Percentiles rank a stretch among this genome's conserved stretches.
These are phyloP conservation scores for Sialis lutaria DNA, from an alignment of 2,888 invertebrate genomes.

Conservation along the genomic window DNA sequence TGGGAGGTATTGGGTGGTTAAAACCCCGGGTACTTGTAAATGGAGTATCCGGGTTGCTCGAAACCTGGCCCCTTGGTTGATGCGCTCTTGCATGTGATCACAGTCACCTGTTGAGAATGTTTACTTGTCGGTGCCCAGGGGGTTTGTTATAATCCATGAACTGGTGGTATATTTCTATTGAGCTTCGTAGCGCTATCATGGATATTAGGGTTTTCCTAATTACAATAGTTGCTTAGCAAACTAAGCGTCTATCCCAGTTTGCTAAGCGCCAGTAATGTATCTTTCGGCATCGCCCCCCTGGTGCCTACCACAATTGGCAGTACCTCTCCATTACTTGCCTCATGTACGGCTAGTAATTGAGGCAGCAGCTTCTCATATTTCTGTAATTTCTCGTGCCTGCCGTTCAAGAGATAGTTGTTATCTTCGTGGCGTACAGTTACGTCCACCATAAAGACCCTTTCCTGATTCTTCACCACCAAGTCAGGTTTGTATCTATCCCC, in stretches of 20 bases:
- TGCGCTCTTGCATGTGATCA: no score
- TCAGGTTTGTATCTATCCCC: background rate
- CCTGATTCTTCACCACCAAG: constrained; percentile 8
- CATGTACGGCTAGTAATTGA: no score
- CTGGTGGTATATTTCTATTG: constrained; percentile 9
- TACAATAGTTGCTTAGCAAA: no score
- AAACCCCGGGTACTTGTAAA: no score
- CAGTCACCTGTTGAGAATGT: no score
- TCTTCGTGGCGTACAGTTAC: constrained; percentile 13
- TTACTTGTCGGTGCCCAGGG: no score
- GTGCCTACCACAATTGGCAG: constrained; percentile 14
- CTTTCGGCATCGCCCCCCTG: constrained; percentile 13
- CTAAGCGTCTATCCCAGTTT: background rate
- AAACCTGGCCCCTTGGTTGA: no score
- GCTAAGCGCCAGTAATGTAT: background rate
- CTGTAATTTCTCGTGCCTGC: constrained; percentile 1
- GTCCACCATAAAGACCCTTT: constrained; percentile 14
- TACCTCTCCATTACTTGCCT: no score
- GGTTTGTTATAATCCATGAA: no score
- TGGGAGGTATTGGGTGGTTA: no score
- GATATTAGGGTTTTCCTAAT: constrained; percentile 2
- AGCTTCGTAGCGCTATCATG: constrained; percentile 14
- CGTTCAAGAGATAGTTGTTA: constrained; percentile 7
- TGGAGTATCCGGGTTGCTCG: no score
- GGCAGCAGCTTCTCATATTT: constrained; percentile 14